Evolutionary conservation across 2,113 vertebrate species (phyloP), one percentile per base, ranked within the genome.

Genomic region (Chaetodon auriga): DNA sequence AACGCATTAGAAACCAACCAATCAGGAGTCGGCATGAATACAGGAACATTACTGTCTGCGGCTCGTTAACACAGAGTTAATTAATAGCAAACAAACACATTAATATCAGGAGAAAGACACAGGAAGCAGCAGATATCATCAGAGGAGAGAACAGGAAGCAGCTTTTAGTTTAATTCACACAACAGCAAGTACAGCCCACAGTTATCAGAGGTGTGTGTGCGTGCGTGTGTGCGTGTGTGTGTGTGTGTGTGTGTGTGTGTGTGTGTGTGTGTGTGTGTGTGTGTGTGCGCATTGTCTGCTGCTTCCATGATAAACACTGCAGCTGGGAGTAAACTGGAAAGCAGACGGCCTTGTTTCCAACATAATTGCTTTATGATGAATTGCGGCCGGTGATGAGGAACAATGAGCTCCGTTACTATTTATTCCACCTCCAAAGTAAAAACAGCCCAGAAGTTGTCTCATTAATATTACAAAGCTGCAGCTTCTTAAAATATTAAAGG

Each of bases 341-440:
- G 71, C 87, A 83, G 83, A 64, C 68, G 75, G 51, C 68, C 82
- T 74, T 82, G 76, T 90, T 87, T 71, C 68, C 46, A 15, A 75
- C 68, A 63, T 89, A 87, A 89, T 84, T 84, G 80, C 82, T 83
- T 87, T 77, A 65, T 85, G 76, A 85, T 90, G 68, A 87, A 87
- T 90, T 68, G 79, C 48, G 14, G 62, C 66, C 65, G 63, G 57
- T 85, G 71, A 79, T 73, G 82, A 82, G 75, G 78, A 85, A 90
- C 68, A 87, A 82, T 62, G 68, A 80, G 79, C 57, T 49, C 35
- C 1, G 68, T 80, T 82, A 69, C 85, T 82, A 85, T 90, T 85
- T 82, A 87, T 84, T 87, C 76, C 75, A 63, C 80, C 21, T 68
- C 69, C 55, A 66, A 62, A 62, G 81, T 18, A 68, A 79, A 86